A percentile compares a stretch with the other conserved stretches of the same genome.
Conservation (phyloP, 2,888 invertebrate genomes). For the Eutolmus rufibarbis region DNA sequence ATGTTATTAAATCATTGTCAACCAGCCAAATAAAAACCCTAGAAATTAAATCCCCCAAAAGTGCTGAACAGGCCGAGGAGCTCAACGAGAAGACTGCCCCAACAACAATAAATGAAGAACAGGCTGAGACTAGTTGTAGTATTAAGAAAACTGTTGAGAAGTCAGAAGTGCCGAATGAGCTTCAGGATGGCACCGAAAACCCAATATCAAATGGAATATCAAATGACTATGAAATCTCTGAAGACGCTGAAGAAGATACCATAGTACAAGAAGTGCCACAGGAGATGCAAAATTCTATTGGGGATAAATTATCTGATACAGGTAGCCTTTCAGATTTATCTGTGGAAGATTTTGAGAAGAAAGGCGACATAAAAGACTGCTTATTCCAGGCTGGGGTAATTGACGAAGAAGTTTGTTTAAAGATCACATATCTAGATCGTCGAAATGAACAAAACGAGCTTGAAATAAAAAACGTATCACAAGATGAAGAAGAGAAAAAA, state of each 20-base stretch:
- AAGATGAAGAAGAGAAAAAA: background rate
- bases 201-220: background rate
- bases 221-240: background rate
- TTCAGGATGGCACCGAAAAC: background rate
- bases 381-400: background rate
- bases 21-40: background rate
- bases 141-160: background rate
- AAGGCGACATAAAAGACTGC: background rate
- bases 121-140: background rate
- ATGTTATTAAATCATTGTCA: constrained; percentile 46
- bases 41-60: background rate
- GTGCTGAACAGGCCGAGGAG: background rate
- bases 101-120: background rate
- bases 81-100: background rate
- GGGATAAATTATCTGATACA: background rate
- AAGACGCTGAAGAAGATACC: background rate
- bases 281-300: background rate
- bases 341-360: background rate
- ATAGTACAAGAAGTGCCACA: background rate
- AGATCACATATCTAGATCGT: background rate
- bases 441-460: background rate
- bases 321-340: constrained; percentile 8
- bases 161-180: background rate
- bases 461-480: background rate
- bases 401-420: background rate